Base-by-base conservation (phyloP, 1,140 invertebrate species). In the Mesaphorura yosii region DNA sequence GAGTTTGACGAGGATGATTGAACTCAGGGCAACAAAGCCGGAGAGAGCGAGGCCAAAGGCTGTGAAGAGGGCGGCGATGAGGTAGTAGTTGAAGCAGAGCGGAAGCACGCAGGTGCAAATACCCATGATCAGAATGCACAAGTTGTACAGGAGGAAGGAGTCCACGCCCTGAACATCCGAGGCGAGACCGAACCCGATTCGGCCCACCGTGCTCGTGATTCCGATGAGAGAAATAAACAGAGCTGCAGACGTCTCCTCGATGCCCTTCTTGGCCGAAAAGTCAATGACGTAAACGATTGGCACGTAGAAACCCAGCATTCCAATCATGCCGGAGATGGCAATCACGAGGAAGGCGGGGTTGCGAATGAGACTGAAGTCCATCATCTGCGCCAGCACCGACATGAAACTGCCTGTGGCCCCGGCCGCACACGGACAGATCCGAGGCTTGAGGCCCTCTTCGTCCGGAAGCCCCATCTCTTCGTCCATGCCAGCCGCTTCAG, bases 1-100 rank as follows among this genome's bases (percentile, higher is more conserved):
- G 19, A 97, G 73, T 66, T 98, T 92, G 59, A 95, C 92, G 42
- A 98, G 75, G 64, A 98, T 94, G 67, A 98, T 97, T n/a, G 94
- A 98, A 28, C 93, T 97, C 38, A 98, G 72, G 1, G 91, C 95
- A 63, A 98, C 94, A 70, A 94, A 98, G 28, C 91, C 92, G 58
- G 93, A 91, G 51, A 97, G 86, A 65, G 91, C 89, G 57, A 97
- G 74, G 49, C 94, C 95, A 69, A 98, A 98, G 63, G 89, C 80
- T 44, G 89, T 78, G 17, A 89, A 78, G 68, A 91, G 85, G 2
- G 78, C 69, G 20, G 89, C 79, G 58, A 92, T 87, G 40, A 81
- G 70, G 3, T 69, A 66, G 64, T 90, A 98, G 14, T 78, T 78
- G 40, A 70, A 67, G 66, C 88, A 91, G 56, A 95, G 80, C 1